These are phyloP conservation scores for Amia ocellicauda DNA, from an alignment of 2,113 vertebrate genomes.

Conservation along the genomic window DNA sequence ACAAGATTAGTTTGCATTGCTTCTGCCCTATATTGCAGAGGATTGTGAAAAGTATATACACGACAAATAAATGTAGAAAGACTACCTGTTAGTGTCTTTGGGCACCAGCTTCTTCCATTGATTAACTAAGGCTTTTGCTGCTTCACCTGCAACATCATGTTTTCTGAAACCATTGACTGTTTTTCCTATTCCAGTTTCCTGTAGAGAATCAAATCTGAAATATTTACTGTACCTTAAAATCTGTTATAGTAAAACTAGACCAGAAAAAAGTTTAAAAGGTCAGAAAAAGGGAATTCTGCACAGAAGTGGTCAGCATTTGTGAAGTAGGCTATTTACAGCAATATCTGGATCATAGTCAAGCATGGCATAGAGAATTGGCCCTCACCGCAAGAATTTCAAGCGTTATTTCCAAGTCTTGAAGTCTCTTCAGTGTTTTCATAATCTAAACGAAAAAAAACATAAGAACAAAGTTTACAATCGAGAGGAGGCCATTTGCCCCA, in stretches of 20 bases:
- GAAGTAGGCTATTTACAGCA: constrained; percentile 9
- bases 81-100: constrained; percentile 61
- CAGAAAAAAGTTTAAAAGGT: too few relatives aligned
- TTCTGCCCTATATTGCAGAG: too few relatives aligned
- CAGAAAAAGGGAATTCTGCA: background rate
- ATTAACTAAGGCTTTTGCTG: constrained; percentile 68
- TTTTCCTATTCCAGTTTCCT: constrained; percentile 82
- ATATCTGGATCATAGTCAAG: background rate
- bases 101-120: constrained; percentile 69
- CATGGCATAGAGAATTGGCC: constrained; percentile 16
- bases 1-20: background rate
- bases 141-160: constrained; percentile 61
- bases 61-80: background rate
- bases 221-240: too few relatives aligned
- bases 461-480: too few relatives aligned
- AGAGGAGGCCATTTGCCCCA: too few relatives aligned
- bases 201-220: constrained; percentile 9
- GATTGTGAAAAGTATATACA: background rate
- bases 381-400: constrained; percentile 78
- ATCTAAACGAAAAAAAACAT: constrained; percentile 72
- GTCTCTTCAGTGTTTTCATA: constrained; percentile 66
- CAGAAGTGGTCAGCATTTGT: background rate
- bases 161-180: constrained; percentile 70
- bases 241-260: too few relatives aligned
- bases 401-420: constrained; percentile 73